Percentiles rank a stretch among this genome's conserved stretches.
These are phyloP conservation scores for Protophormia terraenovae DNA, from an alignment of 2,888 invertebrate genomes.

Conservation along the genomic window DNA sequence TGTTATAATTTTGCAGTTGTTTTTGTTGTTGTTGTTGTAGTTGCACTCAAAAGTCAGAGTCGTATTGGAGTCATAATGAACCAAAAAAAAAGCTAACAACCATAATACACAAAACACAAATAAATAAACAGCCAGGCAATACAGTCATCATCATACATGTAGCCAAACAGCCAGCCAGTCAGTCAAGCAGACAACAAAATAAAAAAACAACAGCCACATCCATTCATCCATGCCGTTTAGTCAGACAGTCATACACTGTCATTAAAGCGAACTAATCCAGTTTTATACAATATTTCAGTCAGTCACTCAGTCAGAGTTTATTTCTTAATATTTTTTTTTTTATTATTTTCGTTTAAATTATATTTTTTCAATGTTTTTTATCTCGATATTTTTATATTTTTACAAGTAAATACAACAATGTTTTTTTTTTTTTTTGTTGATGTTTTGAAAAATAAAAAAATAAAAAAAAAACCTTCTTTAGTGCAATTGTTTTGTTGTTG, in stretches of 20 bases:
- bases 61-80: constrained; percentile 41
- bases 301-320: constrained; percentile 47
- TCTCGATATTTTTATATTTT: neutral
- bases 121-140: constrained; percentile 6
- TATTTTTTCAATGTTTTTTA: constrained; percentile 22
- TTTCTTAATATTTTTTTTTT: neutral
- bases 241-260: constrained; percentile 76
- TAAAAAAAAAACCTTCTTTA: constrained; percentile 15
- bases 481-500: constrained; percentile 42
- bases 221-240: constrained; percentile 70
- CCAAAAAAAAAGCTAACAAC: constrained; percentile 35
- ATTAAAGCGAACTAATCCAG: constrained; percentile 75
- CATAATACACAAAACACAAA: neutral
- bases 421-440: neutral
- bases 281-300: constrained; percentile 62
- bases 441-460: neutral
- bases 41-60: neutral
- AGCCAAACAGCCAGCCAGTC: constrained; percentile 28
- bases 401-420: neutral
- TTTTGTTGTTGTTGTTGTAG: neutral
- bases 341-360: neutral
- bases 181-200: constrained; percentile 35
- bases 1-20: constrained; percentile 19
- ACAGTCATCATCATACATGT: too few relatives aligned
- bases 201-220: constrained; percentile 52